A percentile compares a stretch with the other conserved stretches of the same genome.
Conservation (phyloP, 2,113 vertebrate genomes). For the Lepisosteus oculatus region DNA sequence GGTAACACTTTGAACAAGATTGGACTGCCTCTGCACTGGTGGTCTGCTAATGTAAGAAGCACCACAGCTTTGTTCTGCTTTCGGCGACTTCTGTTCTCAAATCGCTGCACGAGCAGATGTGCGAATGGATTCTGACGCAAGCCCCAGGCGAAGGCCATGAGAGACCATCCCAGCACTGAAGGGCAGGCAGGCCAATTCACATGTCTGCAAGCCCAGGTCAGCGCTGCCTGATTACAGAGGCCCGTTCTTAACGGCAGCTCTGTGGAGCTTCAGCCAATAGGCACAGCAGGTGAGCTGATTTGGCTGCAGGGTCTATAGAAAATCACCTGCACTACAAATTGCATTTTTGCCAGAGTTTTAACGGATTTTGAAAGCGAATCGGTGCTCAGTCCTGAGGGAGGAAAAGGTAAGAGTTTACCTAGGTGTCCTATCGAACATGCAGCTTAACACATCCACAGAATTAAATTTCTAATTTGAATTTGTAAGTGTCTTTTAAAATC, state of each 20-base stretch:
- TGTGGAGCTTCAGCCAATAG: constrained; percentile 10
- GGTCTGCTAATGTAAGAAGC: no score
- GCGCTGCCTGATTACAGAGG: background rate
- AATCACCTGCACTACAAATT: constrained; percentile 28
- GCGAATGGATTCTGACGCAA: no score
- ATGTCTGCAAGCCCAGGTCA: background rate
- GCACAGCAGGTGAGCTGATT: background rate
- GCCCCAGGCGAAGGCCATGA: background rate
- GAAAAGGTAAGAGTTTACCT: background rate
- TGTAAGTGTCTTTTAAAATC: no score
- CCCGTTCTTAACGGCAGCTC: background rate
- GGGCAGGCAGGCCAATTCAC: background rate
- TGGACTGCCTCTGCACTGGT: no score
- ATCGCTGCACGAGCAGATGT: no score
- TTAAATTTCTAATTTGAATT: no score
- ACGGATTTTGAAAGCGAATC: background rate
- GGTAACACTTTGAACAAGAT: no score
- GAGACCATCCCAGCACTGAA: background rate
- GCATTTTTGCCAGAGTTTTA: constrained; percentile 3
- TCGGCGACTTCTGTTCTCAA: background rate
- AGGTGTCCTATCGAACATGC: no score
- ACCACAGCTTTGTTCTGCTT: no score
- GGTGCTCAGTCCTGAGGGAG: background rate
- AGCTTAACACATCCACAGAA: no score
- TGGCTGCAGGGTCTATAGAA: constrained; percentile 14